phyloP scores from a whole-genome alignment of 2,113 vertebrate genomes.

The Ginglymostoma cirratum region DNA sequence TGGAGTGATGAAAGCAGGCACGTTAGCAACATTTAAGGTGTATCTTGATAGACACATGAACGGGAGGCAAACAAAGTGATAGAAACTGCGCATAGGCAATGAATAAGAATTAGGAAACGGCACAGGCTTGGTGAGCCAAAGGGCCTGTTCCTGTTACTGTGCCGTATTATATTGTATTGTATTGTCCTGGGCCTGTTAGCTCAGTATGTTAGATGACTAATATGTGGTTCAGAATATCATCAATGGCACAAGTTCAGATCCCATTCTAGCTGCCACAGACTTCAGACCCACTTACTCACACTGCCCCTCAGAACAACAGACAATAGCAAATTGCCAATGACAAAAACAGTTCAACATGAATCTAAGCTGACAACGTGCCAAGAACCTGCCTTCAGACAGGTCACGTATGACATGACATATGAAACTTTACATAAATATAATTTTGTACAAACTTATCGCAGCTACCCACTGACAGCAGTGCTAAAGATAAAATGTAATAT shows the following conservation, averaged over 20 bases:
- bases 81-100: too few relatives aligned
- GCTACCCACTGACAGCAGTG: background rate
- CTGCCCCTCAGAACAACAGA: background rate
- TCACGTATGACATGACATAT: conserved; percentile 1
- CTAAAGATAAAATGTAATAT: conserved; percentile 1
- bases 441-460: background rate
- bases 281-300: background rate
- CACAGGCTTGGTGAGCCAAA: too few relatives aligned
- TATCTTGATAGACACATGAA: too few relatives aligned
- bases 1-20: too few relatives aligned
- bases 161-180: too few relatives aligned
- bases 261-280: background rate
- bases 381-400: background rate
- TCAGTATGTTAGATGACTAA: background rate
- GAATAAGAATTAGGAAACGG: too few relatives aligned
- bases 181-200: background rate
- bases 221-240: background rate
- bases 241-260: background rate
- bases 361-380: background rate
- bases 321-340: too few relatives aligned
- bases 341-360: background rate
- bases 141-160: too few relatives aligned
- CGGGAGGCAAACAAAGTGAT: too few relatives aligned
- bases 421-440: conserved; percentile 14
- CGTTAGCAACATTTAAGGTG: too few relatives aligned